Percentiles rank a stretch among this genome's conserved stretches.
Conservation (phyloP, 2,113 vertebrate genomes). For the Sinocyclocheilus rhinocerous region DNA sequence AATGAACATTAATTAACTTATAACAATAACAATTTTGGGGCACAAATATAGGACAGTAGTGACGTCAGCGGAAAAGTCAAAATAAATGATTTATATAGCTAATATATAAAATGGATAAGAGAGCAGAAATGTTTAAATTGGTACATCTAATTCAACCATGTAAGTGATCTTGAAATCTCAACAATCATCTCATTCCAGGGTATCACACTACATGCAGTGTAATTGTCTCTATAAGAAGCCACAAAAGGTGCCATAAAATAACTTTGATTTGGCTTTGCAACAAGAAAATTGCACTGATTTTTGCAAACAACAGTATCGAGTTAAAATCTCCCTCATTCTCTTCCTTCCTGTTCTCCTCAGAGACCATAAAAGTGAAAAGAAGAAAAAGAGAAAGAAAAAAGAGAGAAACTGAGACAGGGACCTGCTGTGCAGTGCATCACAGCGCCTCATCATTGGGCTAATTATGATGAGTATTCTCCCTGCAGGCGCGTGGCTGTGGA, state of each 20-base stretch:
- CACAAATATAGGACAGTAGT: no score
- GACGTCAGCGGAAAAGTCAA: not conserved
- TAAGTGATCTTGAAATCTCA: not conserved
- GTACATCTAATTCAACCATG: not conserved
- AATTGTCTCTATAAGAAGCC: not conserved
- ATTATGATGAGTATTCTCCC: constrained; percentile 82
- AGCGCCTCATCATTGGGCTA: constrained; percentile 81
- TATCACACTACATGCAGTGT: not conserved
- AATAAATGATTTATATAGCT: not conserved
- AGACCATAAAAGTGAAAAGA: constrained; percentile 47
- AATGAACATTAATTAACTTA: no score
- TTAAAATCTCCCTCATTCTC: constrained; percentile 45
- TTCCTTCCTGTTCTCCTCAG: constrained; percentile 56
- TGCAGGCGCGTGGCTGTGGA: constrained; percentile 75
- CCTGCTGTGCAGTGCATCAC: constrained; percentile 75
- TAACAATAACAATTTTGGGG: no score
- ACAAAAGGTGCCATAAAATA: not conserved
- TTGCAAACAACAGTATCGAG: constrained; percentile 53
- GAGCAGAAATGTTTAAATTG: not conserved
- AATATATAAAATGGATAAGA: not conserved
- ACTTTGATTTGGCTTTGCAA: constrained; percentile 11
- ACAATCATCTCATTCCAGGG: not conserved
- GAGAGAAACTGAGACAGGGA: constrained; percentile 66
- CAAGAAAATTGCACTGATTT: constrained; percentile 29
- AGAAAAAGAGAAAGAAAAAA: constrained; percentile 44